These are phyloP conservation scores for Sphinx pinastri DNA, from an alignment of 2,888 invertebrate genomes.

Conservation along the genomic window DNA sequence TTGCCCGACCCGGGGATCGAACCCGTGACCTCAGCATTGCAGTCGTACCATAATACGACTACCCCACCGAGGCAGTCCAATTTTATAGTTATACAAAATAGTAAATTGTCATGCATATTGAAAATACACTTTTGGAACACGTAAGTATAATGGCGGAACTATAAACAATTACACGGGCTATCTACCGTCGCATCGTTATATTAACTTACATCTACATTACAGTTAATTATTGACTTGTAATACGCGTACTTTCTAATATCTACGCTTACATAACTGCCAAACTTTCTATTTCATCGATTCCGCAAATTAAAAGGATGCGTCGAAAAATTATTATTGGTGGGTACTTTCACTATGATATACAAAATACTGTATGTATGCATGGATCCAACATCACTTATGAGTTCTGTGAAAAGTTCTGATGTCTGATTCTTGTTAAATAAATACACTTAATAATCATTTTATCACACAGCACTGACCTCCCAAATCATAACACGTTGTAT, in stretches of 20 bases:
- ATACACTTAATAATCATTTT: too few relatives aligned
- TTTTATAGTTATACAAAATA: too few relatives aligned
- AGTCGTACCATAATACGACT: too few relatives aligned
- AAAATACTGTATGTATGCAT: too few relatives aligned
- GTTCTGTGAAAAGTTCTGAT: too few relatives aligned
- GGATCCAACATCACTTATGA: too few relatives aligned
- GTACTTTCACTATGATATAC: too few relatives aligned
- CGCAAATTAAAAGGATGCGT: background rate
- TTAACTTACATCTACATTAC: background rate
- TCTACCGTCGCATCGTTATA: background rate
- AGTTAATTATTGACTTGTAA: slow-evolving; percentile 14
- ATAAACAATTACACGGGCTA: background rate
- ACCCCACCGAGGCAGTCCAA: background rate
- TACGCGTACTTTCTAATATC: slow-evolving; percentile 15
- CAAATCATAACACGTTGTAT: too few relatives aligned
- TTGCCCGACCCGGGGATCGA: too few relatives aligned
- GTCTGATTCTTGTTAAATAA: too few relatives aligned
- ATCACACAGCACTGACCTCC: too few relatives aligned
- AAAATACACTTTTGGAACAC: background rate
- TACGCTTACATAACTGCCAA: slow-evolving; percentile 6
- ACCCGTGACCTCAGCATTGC: too few relatives aligned
- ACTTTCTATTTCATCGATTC: slow-evolving; percentile 9
- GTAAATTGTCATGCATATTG: background rate
- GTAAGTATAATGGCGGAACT: background rate
- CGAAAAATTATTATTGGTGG: background rate